Evolutionary conservation across 2,888 invertebrate species (phyloP).

Genomic region (Hetaerina titia): DNA sequence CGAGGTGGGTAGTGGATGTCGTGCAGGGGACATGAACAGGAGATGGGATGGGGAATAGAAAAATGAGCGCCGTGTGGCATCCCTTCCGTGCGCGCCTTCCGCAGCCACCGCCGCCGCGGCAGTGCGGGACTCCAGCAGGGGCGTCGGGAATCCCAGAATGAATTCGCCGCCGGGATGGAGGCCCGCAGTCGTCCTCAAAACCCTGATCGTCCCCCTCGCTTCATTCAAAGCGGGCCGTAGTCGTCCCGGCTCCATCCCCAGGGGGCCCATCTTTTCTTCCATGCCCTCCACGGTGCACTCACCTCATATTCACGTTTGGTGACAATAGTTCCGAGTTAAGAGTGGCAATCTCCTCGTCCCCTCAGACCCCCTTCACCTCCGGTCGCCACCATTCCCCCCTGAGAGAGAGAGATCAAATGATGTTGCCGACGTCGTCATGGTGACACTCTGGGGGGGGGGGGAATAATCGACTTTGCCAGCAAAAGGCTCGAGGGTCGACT

Average conservation of each 20-base stretch:
- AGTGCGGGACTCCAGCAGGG: background rate
- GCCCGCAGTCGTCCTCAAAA: slow-evolving; percentile 4
- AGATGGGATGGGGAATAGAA: background rate
- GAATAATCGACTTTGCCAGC: slow-evolving; percentile 18
- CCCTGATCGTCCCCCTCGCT: background rate
- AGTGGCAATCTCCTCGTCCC: background rate
- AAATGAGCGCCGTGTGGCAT: background rate
- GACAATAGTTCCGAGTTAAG: slow-evolving; percentile 25
- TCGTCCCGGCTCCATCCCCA: background rate
- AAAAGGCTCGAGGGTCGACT: background rate
- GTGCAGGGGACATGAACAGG: background rate
- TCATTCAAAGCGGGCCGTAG: background rate
- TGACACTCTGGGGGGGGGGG: background rate
- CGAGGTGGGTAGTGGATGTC: background rate
- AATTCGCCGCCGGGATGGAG: slow-evolving; percentile 3
- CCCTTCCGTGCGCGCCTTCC: slow-evolving; percentile 47
- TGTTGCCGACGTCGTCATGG: slow-evolving; percentile 56
- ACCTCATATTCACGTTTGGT: slow-evolving; percentile 42
- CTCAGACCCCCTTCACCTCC: background rate
- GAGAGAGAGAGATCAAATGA: slow-evolving; percentile 42
- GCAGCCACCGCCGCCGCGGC: background rate
- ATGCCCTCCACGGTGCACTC: background rate
- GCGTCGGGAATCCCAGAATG: slow-evolving; percentile 44
- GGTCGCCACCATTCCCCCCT: background rate
- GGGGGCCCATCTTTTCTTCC: background rate